phyloP scores from a whole-genome alignment of 2,888 invertebrate genomes.

The Hymenopus coronatus region DNA sequence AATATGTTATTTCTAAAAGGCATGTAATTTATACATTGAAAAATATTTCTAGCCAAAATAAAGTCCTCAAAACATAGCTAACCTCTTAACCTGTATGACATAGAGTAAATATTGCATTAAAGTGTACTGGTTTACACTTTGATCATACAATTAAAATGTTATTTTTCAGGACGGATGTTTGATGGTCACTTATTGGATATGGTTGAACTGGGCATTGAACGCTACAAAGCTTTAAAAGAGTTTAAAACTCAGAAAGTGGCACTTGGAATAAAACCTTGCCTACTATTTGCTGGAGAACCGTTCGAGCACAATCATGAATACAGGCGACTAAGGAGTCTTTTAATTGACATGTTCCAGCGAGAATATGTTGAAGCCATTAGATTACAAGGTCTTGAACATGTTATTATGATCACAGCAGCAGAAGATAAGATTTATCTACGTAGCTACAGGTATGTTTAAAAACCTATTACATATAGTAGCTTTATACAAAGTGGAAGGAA shows the following conservation, averaged over 20 bases:
- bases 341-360: conserved; percentile 90
- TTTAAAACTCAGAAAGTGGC: conserved; percentile 76
- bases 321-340: conserved; percentile 79
- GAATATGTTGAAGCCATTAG: conserved; percentile 77
- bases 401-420: conserved; percentile 81
- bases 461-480: background rate
- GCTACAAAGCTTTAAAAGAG: conserved; percentile 73
- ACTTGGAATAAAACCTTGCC: conserved; percentile 82
- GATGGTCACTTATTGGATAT: conserved; percentile 91
- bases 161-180: conserved; percentile 66
- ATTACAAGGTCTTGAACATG: conserved; percentile 91
- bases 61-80: too few relatives aligned
- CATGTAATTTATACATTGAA: too few relatives aligned
- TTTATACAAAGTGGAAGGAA: background rate
- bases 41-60: too few relatives aligned
- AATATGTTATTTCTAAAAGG: too few relatives aligned
- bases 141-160: background rate
- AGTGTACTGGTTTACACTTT: too few relatives aligned
- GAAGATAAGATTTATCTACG: conserved; percentile 77
- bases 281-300: conserved; percentile 86
- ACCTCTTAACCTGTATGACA: too few relatives aligned
- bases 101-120: too few relatives aligned
- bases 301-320: conserved; percentile 83
- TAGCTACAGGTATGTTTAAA: conserved; percentile 55
- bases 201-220: conserved; percentile 90